phyloP scores from a whole-genome alignment of 1,140 invertebrate genomes.

The Zaprionus tsacasi region DNA sequence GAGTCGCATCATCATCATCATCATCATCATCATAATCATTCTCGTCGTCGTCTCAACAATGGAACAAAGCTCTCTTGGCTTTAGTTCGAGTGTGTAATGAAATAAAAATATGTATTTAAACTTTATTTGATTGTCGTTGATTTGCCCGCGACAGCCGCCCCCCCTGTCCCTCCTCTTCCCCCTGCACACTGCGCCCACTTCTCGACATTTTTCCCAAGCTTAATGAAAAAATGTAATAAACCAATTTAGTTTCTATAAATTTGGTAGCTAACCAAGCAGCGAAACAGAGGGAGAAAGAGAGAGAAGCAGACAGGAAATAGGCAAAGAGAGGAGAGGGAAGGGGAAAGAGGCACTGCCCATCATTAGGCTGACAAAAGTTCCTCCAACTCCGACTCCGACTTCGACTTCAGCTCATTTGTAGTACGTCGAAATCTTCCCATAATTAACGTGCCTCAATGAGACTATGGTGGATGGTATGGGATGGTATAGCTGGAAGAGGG shows the following conservation, averaged over 20 bases:
- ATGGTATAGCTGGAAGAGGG: background rate
- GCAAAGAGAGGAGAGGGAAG: background rate
- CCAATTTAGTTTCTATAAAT: conserved; percentile 70
- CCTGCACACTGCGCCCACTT: background rate
- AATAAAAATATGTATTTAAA: conserved; percentile 83
- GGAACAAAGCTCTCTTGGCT: conserved; percentile 51
- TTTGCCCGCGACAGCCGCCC: conserved; percentile 55
- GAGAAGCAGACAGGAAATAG: background rate
- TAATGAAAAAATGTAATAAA: conserved; percentile 81
- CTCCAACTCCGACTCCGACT: conserved; percentile 30
- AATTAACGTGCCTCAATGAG: conserved; percentile 63
- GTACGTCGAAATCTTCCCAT: conserved; percentile 79
- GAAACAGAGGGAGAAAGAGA: background rate
- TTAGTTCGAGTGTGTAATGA: conserved; percentile 73
- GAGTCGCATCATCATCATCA: conserved; percentile 20
- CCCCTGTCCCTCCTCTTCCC: background rate
- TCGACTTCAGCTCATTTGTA: conserved; percentile 61
- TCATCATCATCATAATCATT: conserved; percentile 6
- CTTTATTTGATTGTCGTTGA: conserved; percentile 81
- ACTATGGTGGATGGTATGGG: conserved; percentile 11
- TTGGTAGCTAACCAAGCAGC: conserved; percentile 76
- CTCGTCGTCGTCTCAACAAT: conserved; percentile 45
- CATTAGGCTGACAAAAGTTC: conserved; percentile 80
- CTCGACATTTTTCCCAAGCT: conserved; percentile 37
- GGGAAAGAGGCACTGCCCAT: conserved; percentile 54